A percentile compares a stretch with the other conserved stretches of the same genome.
phyloP scores from a whole-genome alignment of 64 coral and sea anemone genomes.

The Pocillopora verrucosa region DNA sequence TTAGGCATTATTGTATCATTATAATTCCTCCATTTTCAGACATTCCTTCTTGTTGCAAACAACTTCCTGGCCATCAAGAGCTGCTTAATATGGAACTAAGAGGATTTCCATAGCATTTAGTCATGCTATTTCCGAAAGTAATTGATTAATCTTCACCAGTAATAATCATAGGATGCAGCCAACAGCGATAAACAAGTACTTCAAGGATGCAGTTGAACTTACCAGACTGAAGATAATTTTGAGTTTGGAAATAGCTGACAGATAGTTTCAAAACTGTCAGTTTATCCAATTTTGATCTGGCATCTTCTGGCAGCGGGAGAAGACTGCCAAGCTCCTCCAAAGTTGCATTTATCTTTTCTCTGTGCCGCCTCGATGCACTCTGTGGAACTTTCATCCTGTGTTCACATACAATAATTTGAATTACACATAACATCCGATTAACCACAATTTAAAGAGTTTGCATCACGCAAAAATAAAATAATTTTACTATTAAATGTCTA shows the following conservation, averaged over 20 bases:
- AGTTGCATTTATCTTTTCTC: slow-evolving; percentile 88
- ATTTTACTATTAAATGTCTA: too few relatives aligned
- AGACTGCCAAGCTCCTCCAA: slow-evolving; percentile 80
- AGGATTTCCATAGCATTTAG: too few relatives aligned
- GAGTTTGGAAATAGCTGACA: slow-evolving; percentile 90
- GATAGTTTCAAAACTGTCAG: slow-evolving; percentile 78
- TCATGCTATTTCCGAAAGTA: too few relatives aligned
- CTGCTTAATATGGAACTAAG: too few relatives aligned
- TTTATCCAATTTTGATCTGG: slow-evolving; percentile 72
- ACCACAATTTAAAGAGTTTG: too few relatives aligned
- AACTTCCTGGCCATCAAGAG: too few relatives aligned
- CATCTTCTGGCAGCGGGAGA: slow-evolving; percentile 68
- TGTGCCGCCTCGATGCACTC: slow-evolving; percentile 78
- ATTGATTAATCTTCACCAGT: background rate
- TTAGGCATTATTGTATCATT: too few relatives aligned
- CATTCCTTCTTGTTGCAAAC: too few relatives aligned
- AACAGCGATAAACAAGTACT: background rate
- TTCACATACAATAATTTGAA: background rate
- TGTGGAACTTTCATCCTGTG: slow-evolving; percentile 37
- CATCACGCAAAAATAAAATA: too few relatives aligned
- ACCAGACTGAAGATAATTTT: slow-evolving; percentile 65
- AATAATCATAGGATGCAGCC: background rate
- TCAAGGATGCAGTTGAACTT: background rate
- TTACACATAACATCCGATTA: background rate
- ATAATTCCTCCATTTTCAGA: too few relatives aligned